phyloP scores from a whole-genome alignment of 1,140 invertebrate species.

The Apolygus lucorum region DNA sequence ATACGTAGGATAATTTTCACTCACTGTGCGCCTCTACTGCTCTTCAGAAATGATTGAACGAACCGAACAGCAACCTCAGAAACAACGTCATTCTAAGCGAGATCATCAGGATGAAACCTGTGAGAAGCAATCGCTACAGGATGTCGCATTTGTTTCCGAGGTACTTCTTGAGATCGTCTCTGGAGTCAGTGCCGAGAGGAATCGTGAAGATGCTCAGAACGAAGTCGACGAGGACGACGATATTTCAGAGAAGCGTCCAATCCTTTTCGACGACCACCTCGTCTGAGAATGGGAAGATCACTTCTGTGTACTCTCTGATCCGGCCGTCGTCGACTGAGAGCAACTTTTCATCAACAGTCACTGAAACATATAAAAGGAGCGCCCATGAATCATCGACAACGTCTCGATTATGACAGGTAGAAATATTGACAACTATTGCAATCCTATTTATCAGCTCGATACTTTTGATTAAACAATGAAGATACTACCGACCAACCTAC shows the following conservation, averaged over 20 bases:
- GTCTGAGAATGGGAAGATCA: slow-evolving; percentile 14
- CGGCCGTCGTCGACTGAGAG: slow-evolving; percentile 17
- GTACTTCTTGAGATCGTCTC: neutral
- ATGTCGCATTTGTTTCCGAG: slow-evolving; percentile 1
- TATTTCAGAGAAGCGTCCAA: slow-evolving; percentile 20
- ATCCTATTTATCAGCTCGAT: neutral
- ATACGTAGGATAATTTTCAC: too few species aligned
- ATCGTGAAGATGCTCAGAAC: neutral
- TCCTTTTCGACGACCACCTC: slow-evolving; percentile 22
- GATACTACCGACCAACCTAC: neutral
- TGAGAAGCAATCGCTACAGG: too few species aligned
- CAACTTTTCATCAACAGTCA: slow-evolving; percentile 30
- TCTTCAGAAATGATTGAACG: too few species aligned
- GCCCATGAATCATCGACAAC: too few species aligned
- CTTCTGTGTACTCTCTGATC: slow-evolving; percentile 11
- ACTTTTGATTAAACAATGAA: neutral
- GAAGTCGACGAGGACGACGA: neutral
- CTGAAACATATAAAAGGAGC: slow-evolving; percentile 26
- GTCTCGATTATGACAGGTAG: too few species aligned
- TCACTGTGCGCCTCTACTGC: too few species aligned
- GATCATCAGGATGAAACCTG: too few species aligned
- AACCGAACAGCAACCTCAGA: too few species aligned
- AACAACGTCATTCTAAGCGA: too few species aligned
- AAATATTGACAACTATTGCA: neutral
- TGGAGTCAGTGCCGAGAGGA: neutral